Base-by-base conservation (phyloP, 2,888 invertebrate genomes). In the Diarsia brunnea region DNA sequence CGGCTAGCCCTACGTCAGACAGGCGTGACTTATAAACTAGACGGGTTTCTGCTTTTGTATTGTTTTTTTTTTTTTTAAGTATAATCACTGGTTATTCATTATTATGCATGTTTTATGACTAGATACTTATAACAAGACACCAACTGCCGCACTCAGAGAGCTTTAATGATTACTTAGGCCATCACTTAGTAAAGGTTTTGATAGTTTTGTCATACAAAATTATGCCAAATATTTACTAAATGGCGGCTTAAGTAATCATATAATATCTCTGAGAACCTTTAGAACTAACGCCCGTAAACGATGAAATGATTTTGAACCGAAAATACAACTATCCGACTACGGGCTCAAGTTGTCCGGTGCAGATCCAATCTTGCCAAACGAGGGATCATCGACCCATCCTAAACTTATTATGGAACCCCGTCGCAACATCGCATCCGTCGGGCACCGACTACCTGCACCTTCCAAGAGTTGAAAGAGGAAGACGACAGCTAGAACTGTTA, bases 1-100 rank as follows among this genome's bases (percentile, higher is more conserved):
- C n/a, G 75, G 67, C 31, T 16, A 14, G 5, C 0, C 51, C 5
- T 38, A 27, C 74, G 76, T 72, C 63, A 65, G 16, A n/a, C 27
- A 27, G 21, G 14, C n/a, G 38, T 51, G 65, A 47, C 19, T 64
- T 58, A 31, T 55, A 4, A 63, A 49, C 45, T 7, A 51, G 55
- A 51, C 12, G 19, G 45, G n/a, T 45, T 27, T 7, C 31, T 19
- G 19, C 21, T 14, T n/a, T 21, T 61, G 12, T 31, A 19, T 38
- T 71, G 45, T 66, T 61, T 73, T 38, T 19, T 1, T 38, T 19
- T 1, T 49, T 51, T 49, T 38, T 31, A 60, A 19, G 58, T 49
- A 70, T 16, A 47, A 53, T 27, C 16, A 72, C 14, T 47, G 14
- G 49, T 55, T n/a, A 55, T 24, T 70, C 8, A 61, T 27, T 55